Evolutionary conservation across 2,888 invertebrate species (phyloP).

Genomic region (Asteroscopus sphinx): DNA sequence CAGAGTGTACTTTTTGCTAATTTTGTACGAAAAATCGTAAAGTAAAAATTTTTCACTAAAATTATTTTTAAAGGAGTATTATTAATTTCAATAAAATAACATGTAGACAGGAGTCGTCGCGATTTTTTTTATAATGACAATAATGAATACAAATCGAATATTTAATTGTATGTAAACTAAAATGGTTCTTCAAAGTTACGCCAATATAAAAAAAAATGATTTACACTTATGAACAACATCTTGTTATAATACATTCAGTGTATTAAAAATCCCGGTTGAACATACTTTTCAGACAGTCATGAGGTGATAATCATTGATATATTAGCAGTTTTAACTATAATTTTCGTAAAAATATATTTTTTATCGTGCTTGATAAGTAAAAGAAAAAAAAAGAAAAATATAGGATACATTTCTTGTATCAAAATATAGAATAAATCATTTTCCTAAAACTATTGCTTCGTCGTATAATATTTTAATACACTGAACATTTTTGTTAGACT

Average conservation of each 20-base stretch:
- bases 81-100: constrained; percentile 76
- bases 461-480: constrained; percentile 55
- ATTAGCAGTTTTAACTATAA: constrained; percentile 19
- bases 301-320: constrained; percentile 8
- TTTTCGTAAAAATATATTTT: constrained; percentile 46
- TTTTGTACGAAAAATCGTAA: constrained; percentile 22
- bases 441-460: constrained; percentile 25
- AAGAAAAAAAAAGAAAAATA: constrained; percentile 35
- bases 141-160: constrained; percentile 66
- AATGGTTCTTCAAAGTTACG: constrained; percentile 57
- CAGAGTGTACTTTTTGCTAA: constrained; percentile 32
- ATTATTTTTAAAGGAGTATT: constrained; percentile 23
- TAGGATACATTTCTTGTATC: constrained; percentile 41
- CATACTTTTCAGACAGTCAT: constrained; percentile 23
- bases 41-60: constrained; percentile 3
- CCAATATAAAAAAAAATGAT: constrained; percentile 59
- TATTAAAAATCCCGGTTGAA: constrained; percentile 47
- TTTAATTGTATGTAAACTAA: constrained; percentile 58
- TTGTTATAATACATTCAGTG: constrained; percentile 52
- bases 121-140: constrained; percentile 65
- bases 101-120: constrained; percentile 84
- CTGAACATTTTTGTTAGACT: constrained; percentile 46
- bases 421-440: constrained; percentile 31
- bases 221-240: constrained; percentile 63
- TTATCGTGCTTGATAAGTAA: constrained; percentile 42